Conservation (phyloP, 2,113 vertebrate genomes). For the Corythornis vintsioides region DNA sequence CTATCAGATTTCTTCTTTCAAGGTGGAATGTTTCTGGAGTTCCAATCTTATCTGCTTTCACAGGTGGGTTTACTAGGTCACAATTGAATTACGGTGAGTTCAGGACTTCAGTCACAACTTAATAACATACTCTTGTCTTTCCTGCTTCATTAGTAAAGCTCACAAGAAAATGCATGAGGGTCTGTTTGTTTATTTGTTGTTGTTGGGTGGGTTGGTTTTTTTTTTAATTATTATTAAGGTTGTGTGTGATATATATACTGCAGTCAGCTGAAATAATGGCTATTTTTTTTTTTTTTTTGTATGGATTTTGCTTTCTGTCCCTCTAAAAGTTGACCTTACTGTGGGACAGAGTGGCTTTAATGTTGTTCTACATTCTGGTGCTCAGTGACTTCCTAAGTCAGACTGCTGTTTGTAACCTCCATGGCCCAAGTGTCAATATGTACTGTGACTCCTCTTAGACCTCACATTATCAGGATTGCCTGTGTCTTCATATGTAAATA, state of each 20-base stretch:
- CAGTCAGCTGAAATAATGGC: neutral
- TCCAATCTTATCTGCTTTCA: conserved; percentile 52
- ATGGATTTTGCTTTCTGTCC: neutral
- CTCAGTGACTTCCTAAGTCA: neutral
- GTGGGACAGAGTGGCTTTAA: neutral
- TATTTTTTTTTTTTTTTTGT: neutral
- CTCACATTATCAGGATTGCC: neutral
- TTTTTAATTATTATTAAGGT: neutral
- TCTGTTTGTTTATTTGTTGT: neutral
- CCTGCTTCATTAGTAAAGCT: neutral
- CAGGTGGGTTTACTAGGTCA: neutral
- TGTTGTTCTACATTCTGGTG: neutral
- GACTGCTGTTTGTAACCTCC: neutral
- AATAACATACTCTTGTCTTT: neutral
- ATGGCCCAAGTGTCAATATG: neutral
- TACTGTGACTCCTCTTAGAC: neutral
- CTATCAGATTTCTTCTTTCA: conserved; percentile 54
- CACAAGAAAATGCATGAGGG: neutral
- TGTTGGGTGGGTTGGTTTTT: neutral
- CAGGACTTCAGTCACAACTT: neutral
- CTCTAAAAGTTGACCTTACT: neutral
- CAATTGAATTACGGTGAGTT: neutral
- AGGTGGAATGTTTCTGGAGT: conserved; percentile 53
- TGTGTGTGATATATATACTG: neutral
- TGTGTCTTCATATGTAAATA: neutral